A percentile compares a stretch with the other conserved stretches of the same genome.
These are phyloP conservation scores for Lophius americanus DNA, from an alignment of 2,797 vertebrate genomes.

Conservation along the genomic window DNA sequence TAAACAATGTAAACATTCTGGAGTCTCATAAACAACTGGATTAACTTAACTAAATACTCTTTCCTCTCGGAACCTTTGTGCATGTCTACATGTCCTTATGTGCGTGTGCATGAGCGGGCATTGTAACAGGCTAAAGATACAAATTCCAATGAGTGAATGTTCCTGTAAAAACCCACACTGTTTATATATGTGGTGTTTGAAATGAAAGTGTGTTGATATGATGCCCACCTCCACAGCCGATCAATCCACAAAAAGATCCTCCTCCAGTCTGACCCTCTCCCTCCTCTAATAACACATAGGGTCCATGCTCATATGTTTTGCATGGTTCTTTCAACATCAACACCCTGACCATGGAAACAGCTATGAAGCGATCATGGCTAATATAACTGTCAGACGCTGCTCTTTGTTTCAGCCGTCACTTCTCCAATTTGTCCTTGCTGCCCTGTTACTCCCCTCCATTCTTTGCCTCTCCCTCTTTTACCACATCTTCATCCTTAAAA, in stretches of 20 bases:
- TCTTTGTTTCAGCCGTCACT: constrained; percentile 51
- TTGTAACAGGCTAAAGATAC: background rate
- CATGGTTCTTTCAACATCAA: constrained; percentile 41
- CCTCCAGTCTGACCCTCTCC: constrained; percentile 12
- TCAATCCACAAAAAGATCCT: constrained; percentile 16
- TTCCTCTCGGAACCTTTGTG: constrained; percentile 38
- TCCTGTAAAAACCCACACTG: background rate
- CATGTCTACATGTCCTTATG: background rate
- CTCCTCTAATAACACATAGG: constrained; percentile 37
- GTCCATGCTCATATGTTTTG: constrained; percentile 7
- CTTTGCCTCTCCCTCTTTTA: constrained; percentile 10
- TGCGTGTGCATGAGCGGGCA: background rate
- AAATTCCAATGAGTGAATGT: constrained; percentile 7
- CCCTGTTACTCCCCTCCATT: constrained; percentile 12
- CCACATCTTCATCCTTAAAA: constrained; percentile 59
- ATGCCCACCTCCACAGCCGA: constrained; percentile 8
- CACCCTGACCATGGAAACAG: constrained; percentile 38
- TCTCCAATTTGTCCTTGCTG: constrained; percentile 33
- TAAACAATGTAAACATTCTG: constrained; percentile 64
- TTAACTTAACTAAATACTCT: constrained; percentile 50
- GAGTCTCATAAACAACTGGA: constrained; percentile 54
- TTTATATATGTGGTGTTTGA: constrained; percentile 11
- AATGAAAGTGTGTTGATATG: constrained; percentile 18
- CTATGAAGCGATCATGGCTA: constrained; percentile 44
- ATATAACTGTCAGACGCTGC: constrained; percentile 54